These are phyloP conservation scores for Cephalopholis sonnerati DNA, from an alignment of 2,113 vertebrate genomes.

Conservation along the genomic window DNA sequence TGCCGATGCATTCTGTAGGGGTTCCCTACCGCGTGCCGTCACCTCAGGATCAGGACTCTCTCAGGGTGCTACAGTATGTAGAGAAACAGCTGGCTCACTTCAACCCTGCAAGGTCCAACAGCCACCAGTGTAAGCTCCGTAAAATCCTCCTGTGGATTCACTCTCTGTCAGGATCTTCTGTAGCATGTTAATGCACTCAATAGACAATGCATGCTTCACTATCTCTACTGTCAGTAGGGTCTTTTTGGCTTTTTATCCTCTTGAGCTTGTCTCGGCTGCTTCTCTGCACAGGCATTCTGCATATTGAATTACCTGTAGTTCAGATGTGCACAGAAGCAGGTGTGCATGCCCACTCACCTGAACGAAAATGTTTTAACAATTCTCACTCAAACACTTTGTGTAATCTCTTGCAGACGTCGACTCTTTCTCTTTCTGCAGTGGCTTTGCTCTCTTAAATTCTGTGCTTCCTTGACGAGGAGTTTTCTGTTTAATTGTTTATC, in stretches of 20 bases:
- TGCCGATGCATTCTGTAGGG: conserved; percentile 76
- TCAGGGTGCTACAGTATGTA: conserved; percentile 85
- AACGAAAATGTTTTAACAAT: conserved; percentile 6
- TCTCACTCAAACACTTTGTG: not conserved
- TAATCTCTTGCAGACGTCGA: not conserved
- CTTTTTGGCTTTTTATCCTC: not conserved
- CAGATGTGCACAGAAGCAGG: conserved; percentile 5
- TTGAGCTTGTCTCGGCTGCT: conserved; percentile 32
- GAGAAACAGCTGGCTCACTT: conserved; percentile 85
- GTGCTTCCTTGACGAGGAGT: not conserved
- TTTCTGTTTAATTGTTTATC: not conserved
- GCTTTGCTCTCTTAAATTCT: not conserved
- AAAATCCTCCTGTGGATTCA: conserved; percentile 34
- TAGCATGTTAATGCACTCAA: conserved; percentile 38
- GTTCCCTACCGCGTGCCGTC: conserved; percentile 77
- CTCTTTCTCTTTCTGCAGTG: conserved; percentile 5
- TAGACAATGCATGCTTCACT: conserved; percentile 31
- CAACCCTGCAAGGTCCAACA: conserved; percentile 81
- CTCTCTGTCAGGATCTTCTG: not conserved
- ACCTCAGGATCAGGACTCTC: conserved; percentile 81
- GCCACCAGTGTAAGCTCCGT: conserved; percentile 79
- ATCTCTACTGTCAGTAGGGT: not conserved
- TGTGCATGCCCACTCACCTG: conserved; percentile 45
- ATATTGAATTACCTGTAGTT: conserved; percentile 27
- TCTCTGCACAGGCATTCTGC: conserved; percentile 32